Conservation (phyloP, 2,888 invertebrate species). For the Pachymerium ferrugineum region DNA sequence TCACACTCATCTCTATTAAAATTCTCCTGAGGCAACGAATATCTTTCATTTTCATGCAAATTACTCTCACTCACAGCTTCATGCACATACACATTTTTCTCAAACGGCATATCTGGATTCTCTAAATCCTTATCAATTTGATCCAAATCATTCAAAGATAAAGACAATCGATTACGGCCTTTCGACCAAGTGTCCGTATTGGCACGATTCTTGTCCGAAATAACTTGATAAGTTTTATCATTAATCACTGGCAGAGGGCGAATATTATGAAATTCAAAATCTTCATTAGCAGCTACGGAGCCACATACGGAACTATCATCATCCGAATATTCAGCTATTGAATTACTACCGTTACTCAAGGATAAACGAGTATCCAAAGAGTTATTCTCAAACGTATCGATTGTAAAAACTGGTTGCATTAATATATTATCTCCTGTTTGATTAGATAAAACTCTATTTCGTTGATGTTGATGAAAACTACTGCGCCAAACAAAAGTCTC, state of each 20-base stretch:
- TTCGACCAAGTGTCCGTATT: conserved; percentile 3
- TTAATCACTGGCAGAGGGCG: background rate
- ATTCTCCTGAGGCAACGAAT: background rate
- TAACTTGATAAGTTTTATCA: too few species aligned
- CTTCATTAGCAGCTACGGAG: conserved; percentile 1
- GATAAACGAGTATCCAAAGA: background rate
- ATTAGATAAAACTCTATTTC: background rate
- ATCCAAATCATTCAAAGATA: conserved; percentile 8
- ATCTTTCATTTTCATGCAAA: background rate
- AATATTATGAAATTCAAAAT: background rate
- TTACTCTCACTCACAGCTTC: background rate
- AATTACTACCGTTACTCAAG: background rate
- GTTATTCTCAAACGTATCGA: background rate
- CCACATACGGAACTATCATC: background rate
- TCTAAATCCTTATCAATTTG: background rate
- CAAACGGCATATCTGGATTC: background rate
- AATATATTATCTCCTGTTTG: background rate
- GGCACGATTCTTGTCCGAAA: background rate
- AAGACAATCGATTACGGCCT: background rate
- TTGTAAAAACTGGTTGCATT: background rate
- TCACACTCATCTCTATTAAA: background rate
- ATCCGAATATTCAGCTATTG: background rate
- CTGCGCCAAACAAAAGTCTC: background rate
- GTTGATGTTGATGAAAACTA: background rate
- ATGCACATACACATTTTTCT: conserved; percentile 1